phyloP scores from a whole-genome alignment of 92 coral and sea anemone species.

The Chrysogorgia sp. region DNA sequence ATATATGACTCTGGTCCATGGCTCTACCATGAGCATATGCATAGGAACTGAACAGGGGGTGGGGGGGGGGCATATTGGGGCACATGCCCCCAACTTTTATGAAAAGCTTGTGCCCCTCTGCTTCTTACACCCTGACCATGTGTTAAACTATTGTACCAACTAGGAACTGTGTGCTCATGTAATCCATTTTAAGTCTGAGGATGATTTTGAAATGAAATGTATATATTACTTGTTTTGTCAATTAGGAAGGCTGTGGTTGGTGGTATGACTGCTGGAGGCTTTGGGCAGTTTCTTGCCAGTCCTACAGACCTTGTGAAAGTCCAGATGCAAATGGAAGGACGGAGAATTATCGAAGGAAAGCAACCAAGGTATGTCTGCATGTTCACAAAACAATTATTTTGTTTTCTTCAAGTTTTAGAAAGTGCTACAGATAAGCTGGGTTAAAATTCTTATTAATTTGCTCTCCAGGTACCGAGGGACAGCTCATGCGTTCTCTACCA shows the following conservation, averaged over 20 bases:
- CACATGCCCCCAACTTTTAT: too few species aligned
- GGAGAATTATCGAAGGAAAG: conserved; percentile 83
- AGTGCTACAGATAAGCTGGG: not conserved
- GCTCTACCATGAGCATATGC: too few species aligned
- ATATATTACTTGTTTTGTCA: too few species aligned
- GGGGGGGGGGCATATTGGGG: too few species aligned
- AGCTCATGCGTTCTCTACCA: conserved; percentile 79
- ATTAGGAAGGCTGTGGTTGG: conserved; percentile 93
- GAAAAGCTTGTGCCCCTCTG: too few species aligned
- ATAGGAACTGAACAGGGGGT: too few species aligned
- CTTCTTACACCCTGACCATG: too few species aligned
- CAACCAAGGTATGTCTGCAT: conserved; percentile 6
- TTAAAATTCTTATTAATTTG: not conserved
- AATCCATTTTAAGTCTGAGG: too few species aligned
- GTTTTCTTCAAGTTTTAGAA: not conserved
- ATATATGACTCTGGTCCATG: too few species aligned
- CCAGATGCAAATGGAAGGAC: conserved; percentile 99
- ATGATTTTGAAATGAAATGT: not conserved
- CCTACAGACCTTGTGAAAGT: conserved; percentile 97
- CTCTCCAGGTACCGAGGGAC: conserved; percentile 75
- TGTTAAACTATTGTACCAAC: too few species aligned
- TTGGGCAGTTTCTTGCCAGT: conserved; percentile 94
- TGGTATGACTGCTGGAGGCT: conserved; percentile 96
- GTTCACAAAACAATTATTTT: not conserved
- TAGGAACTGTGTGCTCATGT: too few species aligned